Evolutionary conservation across 2,797 vertebrate genomes (phyloP).

Genomic region (Xiphorhynchus erythropygius): DNA sequence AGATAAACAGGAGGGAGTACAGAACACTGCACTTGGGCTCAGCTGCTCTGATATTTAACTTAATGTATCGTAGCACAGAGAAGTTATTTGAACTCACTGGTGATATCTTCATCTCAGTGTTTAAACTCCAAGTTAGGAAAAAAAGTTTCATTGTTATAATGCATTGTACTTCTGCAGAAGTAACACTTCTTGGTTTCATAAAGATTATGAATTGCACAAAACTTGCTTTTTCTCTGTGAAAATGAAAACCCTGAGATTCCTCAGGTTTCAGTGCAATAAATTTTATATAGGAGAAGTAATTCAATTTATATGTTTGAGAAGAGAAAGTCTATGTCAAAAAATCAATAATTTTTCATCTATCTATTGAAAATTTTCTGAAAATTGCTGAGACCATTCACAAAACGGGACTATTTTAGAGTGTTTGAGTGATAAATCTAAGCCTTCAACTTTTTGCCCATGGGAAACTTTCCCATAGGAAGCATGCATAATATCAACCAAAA

Average conservation of each 20-base stretch:
- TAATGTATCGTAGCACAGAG: neutral
- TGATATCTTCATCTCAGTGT: neutral
- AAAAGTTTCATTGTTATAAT: neutral
- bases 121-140: neutral
- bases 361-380: neutral
- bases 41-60: neutral
- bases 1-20: neutral
- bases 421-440: neutral
- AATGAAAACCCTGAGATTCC: neutral
- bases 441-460: neutral
- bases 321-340: neutral
- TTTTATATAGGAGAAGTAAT: neutral
- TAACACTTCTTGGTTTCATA: neutral
- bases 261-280: neutral
- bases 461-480: neutral
- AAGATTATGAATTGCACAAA: neutral
- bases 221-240: neutral
- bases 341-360: neutral
- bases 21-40: neutral
- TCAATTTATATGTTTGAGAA: neutral
- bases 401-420: neutral
- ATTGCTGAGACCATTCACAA: neutral
- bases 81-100: neutral
- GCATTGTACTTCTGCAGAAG: neutral
- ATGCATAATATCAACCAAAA: neutral